Evolutionary conservation across 2,113 vertebrate species (phyloP), one percentile per base, ranked within the genome.

Genomic region (Montifringilla adamsi): DNA sequence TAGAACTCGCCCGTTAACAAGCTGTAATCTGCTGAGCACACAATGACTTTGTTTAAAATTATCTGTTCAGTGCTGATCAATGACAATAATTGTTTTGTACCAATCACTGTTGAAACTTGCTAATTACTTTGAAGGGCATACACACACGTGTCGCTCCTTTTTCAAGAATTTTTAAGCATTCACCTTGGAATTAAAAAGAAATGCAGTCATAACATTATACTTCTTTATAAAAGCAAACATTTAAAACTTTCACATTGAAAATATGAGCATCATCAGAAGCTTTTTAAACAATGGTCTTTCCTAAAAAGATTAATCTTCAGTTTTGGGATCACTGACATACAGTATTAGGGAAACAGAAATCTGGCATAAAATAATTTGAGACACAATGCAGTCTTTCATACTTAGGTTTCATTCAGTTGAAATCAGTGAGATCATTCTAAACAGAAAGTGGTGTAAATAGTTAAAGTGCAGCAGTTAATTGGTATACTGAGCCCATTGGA

Each of bases 41-140:
- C 99, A 99, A 99, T 99, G 99, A 99, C 99, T 99, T 99, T 99
- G 98, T 99, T 99, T 99, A 98, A 99, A 99, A 99, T 99, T 98
- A 99, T 99, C 98, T 98, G 98, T 99, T 99, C 98, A 98, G 97
- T 98, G 97, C 98, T 98, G 99, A 99, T 99, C 99, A 99, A 99
- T 99, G 98, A 98, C 98, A 99, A 99, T 99, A 99, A 98, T 99
- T 98, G 98, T 99, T 99, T 99, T 98, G 98, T 98, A 98, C 98
- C 98, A 98, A 98, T 98, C 97, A 98, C 98, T 98, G 98, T 98
- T 99, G 98, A 98, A 99, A 99, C 98, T 98, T 98, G 94, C 97
- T 99, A 98, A 99, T 99, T 99, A 98, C 98, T 98, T 98, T 99
- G 99, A 99, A 99, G 99, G 99, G 97, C 99, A 98, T 91, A 88